Base-by-base conservation (phyloP, 1,140 invertebrate species). In the Sesamia nonagrioides region DNA sequence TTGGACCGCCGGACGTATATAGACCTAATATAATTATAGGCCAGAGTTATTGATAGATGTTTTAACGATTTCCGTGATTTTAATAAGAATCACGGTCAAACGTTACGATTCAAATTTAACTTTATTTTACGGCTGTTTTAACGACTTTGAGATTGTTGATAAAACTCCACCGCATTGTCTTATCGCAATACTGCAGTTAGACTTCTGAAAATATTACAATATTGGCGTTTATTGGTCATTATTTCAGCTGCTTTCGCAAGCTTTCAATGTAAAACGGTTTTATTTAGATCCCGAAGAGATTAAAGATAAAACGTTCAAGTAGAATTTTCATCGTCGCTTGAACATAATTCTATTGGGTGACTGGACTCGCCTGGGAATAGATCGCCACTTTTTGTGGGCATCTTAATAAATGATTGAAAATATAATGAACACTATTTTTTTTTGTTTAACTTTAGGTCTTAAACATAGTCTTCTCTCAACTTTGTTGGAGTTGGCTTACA, bases 51-150 rank as follows among this genome's bases (percentile, higher is more conserved):
- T 68, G 63, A 68, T 68, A 35, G 21, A 45, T 52, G 66, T 52
- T 50, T 50, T 27, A 40, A 50, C 27, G 40, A 17, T 33, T 75
- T 50, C 27, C 45, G 42, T 27, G 63, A 27, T 27, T 58, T 37
- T 13, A 40, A 71, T 79, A 73, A 79, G 75, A 52, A 80, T 56
- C 68, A 75, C 21, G 73, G 77, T 77, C 77, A 80, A 77, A 81
- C 79, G 63, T 52, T 75, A 82, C 81, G 79, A 69, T 78, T 81
- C 74, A 79, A 86, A 84, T 82, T 80, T 78, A 84, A 84, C 85
- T 89, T 87, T 84, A 82, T 85, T 84, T 86, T 86, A 89, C 80
- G 87, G 78, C 48, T 84, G 86, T 89, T 89, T 81, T 86, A 89
- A 89, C 83, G 84, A 86, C 78, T 89, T 84, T 7, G 68, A 88